phyloP scores from a whole-genome alignment of 1,140 invertebrate genomes.

The Panonychus citri region DNA sequence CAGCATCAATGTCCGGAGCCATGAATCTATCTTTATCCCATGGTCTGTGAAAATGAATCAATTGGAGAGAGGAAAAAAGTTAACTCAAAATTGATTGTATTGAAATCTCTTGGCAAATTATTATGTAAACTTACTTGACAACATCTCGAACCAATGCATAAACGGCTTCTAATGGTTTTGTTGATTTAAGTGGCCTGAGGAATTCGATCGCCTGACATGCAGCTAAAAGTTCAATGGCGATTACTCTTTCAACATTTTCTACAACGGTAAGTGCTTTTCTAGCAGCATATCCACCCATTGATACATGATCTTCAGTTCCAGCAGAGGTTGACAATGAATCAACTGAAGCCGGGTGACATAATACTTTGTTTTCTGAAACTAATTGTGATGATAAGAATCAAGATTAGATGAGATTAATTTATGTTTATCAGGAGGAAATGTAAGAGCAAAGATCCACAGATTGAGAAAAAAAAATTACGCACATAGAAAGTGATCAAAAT shows the following conservation, averaged over 20 bases:
- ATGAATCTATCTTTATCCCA: conserved; percentile 42
- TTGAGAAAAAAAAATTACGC: too few relatives aligned
- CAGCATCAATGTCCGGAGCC: conserved; percentile 38
- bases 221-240: conserved; percentile 43
- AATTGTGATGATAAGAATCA: neutral
- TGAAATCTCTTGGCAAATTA: neutral
- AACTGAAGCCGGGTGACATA: conserved; percentile 46
- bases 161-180: conserved; percentile 40
- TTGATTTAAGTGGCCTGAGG: conserved; percentile 40
- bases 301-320: conserved; percentile 50
- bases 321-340: conserved; percentile 46
- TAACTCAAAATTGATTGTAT: neutral
- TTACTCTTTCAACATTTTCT: conserved; percentile 40
- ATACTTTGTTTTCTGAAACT: conserved; percentile 48
- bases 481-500: too few relatives aligned
- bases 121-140: conserved; percentile 21
- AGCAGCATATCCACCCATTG: conserved; percentile 47
- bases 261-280: conserved; percentile 38
- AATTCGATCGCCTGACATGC: conserved; percentile 53
- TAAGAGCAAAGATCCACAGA: too few relatives aligned
- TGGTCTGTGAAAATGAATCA: conserved; percentile 23
- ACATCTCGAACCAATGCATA: conserved; percentile 35
- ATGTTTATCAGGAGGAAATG: too few relatives aligned
- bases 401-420: too few relatives aligned
- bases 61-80: neutral